Evolutionary conservation across 2,113 vertebrate species (phyloP).

Genomic region (Siphamia tubifer): DNA sequence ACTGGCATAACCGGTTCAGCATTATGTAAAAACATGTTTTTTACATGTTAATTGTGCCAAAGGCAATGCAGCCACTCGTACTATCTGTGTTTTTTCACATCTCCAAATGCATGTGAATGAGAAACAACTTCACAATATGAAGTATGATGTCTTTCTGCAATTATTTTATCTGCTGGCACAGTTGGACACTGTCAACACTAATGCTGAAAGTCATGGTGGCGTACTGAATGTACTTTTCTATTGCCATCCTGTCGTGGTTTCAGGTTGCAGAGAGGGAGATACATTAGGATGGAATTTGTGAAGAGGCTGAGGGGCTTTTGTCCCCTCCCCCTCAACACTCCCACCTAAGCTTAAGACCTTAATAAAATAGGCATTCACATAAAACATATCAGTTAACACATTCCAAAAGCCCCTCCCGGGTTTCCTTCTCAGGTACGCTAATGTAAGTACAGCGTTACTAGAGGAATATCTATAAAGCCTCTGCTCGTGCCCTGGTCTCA

Average conservation of each 20-base stretch:
- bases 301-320: conserved; percentile 27
- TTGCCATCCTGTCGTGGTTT: conserved; percentile 25
- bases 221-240: conserved; percentile 19
- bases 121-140: too few species aligned
- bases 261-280: conserved; percentile 41
- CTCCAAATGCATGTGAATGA: too few species aligned
- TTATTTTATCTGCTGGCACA: not conserved
- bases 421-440: conserved; percentile 4
- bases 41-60: not conserved
- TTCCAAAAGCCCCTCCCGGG: conserved; percentile 31
- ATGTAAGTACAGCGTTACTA: not conserved
- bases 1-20: conserved; percentile 1
- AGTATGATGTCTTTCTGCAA: too few species aligned
- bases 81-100: not conserved
- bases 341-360: conserved; percentile 13
- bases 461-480: not conserved
- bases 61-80: not conserved
- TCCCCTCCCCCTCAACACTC: not conserved
- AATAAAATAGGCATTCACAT: conserved; percentile 45
- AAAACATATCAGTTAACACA: conserved; percentile 43
- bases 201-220: not conserved
- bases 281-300: conserved; percentile 44
- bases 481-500: not conserved
- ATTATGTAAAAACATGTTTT: conserved; percentile 8
- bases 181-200: not conserved